A percentile compares a stretch with the other conserved stretches of the same genome.
Conservation (phyloP, 2,888 invertebrate genomes). For the Argyra leucocephala region DNA sequence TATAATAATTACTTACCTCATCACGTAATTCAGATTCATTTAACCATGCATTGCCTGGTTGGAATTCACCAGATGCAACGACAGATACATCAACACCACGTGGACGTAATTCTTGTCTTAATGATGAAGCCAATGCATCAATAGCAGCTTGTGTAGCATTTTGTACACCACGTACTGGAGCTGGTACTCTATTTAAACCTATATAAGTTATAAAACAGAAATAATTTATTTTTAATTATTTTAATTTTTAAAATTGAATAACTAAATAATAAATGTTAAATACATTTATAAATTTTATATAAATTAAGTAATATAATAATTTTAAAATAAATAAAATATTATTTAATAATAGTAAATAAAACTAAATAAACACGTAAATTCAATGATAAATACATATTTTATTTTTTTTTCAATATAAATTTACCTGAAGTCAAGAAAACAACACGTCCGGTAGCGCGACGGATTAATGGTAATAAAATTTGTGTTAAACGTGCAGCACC, state of each 20-base stretch:
- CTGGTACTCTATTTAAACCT: conserved; percentile 63
- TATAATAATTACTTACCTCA: conserved; percentile 39
- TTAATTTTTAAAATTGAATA: too few relatives aligned
- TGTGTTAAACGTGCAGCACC: conserved; percentile 62
- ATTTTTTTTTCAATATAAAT: background rate
- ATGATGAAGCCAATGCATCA: conserved; percentile 69
- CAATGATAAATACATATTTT: background rate
- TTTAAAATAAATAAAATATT: background rate
- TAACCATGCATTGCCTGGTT: conserved; percentile 70
- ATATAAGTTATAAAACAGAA: background rate
- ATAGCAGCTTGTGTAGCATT: conserved; percentile 68
- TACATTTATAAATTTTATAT: background rate
- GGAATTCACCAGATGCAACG: conserved; percentile 76
- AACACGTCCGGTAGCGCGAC: conserved; percentile 69
- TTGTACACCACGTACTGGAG: conserved; percentile 72
- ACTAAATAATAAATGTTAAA: background rate
- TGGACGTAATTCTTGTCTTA: conserved; percentile 68
- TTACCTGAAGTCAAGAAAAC: conserved; percentile 67
- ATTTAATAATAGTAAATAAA: background rate
- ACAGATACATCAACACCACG: conserved; percentile 75
- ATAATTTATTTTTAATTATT: background rate
- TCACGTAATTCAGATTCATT: conserved; percentile 57
- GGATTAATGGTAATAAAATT: conserved; percentile 71
- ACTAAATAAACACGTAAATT: background rate
- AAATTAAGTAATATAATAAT: background rate